Base-by-base conservation (phyloP, 2,888 invertebrate genomes). In the Cantharis lateralis region DNA sequence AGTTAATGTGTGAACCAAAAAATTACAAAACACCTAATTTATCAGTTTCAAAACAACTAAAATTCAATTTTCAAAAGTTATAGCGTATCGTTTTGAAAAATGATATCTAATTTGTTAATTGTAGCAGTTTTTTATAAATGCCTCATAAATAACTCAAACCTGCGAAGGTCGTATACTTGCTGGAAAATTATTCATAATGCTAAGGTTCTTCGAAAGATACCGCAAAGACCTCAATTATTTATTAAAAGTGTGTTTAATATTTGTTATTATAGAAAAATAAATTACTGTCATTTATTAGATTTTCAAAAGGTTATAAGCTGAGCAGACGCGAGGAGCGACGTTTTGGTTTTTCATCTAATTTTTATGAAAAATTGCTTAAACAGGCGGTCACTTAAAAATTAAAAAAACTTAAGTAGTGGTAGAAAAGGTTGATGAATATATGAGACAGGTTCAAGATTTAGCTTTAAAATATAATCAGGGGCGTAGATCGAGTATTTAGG, bases 61-160 rank as follows among this genome's bases (percentile, higher is more conserved):
- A 80, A 81, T 79, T 80, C 79, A 80, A 81, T 80, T 81, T 81
- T 77, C 80, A 70, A 70, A 76, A 77, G 71, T 71, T 74, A 71
- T 74, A 78, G 68, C 76, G 76, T 68, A 68, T 68, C 77, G 74
- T 69, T 73, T 76, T 74, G 70, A 78, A 77, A 80, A 78, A 80
- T 81, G 75, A 71, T 66, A 78, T 71, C 80, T 75, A 81, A 82
- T 82, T 82, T 82, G 82, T 82, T 81, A 82, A 82, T 82, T 82
- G 82, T 82, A 82, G 80, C 81, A 81, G 79, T 82, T 82, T 81
- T 80, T 81, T 80, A 82, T 81, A 82, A 81, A 81, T 80, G 81
- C 75, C 74, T 78, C 72, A 81, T 82, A 82, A 82, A 82, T 82
- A 81, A 82, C 81, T 74, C 77, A 76, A 80, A 28, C 68, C 66